These are phyloP conservation scores for Drosophila tsacasi DNA, from an alignment of 1,140 invertebrate genomes.

Conservation along the genomic window DNA sequence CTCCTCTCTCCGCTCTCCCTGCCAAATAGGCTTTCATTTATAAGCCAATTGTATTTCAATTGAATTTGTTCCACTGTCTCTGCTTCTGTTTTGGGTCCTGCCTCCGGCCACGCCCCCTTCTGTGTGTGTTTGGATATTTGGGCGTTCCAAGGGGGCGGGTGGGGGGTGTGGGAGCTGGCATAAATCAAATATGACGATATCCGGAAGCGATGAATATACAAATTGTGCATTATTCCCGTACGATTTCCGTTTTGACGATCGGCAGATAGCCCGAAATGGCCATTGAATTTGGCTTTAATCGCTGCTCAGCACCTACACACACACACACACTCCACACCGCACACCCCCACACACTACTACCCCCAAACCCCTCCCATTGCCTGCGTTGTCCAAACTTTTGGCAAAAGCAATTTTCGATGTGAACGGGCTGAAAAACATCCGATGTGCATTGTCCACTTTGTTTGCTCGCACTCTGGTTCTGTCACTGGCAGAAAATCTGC, in stretches of 20 bases:
- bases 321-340: not conserved
- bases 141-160: not conserved
- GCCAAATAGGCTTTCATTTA: constrained; percentile 73
- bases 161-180: not conserved
- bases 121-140: constrained; percentile 29
- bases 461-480: constrained; percentile 18
- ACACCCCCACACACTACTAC: not conserved
- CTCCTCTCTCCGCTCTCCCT: constrained; percentile 19
- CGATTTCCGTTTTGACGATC: constrained; percentile 69
- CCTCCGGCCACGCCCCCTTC: constrained; percentile 7
- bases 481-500: constrained; percentile 1
- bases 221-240: constrained; percentile 46
- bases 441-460: constrained; percentile 52
- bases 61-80: constrained; percentile 66
- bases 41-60: constrained; percentile 80
- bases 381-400: constrained; percentile 33
- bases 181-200: constrained; percentile 37
- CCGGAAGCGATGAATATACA: constrained; percentile 44
- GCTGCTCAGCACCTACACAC: not conserved
- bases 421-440: constrained; percentile 28
- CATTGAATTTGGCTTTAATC: constrained; percentile 49
- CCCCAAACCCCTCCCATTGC: not conserved
- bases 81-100: not conserved
- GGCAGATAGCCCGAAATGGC: constrained; percentile 30
- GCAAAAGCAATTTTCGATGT: constrained; percentile 64